phyloP scores from a whole-genome alignment of 1,140 invertebrate genomes.

The Cardiocondyla obscurior region DNA sequence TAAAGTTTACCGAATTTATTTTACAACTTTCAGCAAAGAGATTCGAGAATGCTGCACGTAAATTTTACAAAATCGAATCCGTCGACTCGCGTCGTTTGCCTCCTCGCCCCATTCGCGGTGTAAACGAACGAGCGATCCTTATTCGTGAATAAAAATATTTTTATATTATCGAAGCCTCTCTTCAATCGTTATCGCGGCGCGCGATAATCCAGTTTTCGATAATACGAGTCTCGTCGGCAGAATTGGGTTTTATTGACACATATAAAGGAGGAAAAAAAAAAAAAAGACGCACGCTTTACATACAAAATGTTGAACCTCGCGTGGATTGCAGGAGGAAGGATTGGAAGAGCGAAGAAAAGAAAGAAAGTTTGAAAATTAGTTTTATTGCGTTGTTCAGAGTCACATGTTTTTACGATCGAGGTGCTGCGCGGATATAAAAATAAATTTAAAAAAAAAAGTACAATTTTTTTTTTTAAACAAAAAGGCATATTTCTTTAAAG shows the following conservation, averaged over 20 bases:
- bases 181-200: slow-evolving; percentile 28
- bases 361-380: background rate
- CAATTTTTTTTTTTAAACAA: too few relatives aligned
- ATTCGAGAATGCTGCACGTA: background rate
- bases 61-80: background rate
- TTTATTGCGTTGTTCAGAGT: too few relatives aligned
- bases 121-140: slow-evolving; percentile 33
- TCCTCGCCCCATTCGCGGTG: too few relatives aligned
- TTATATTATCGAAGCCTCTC: background rate
- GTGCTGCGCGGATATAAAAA: too few relatives aligned
- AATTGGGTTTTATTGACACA: slow-evolving; percentile 8
- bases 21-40: background rate
- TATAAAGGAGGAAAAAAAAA: background rate
- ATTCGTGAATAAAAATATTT: slow-evolving; percentile 31
- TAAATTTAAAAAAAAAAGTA: too few relatives aligned
- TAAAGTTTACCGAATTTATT: background rate
- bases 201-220: slow-evolving; percentile 26
- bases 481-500: too few relatives aligned
- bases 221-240: slow-evolving; percentile 1
- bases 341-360: background rate
- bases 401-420: too few relatives aligned
- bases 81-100: background rate
- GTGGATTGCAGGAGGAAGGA: background rate
- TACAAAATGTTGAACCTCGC: background rate
- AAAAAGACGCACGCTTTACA: background rate